Evolutionary conservation across 2,113 vertebrate species (phyloP), one percentile per base, ranked within the genome.

Genomic region (Maylandia zebra): DNA sequence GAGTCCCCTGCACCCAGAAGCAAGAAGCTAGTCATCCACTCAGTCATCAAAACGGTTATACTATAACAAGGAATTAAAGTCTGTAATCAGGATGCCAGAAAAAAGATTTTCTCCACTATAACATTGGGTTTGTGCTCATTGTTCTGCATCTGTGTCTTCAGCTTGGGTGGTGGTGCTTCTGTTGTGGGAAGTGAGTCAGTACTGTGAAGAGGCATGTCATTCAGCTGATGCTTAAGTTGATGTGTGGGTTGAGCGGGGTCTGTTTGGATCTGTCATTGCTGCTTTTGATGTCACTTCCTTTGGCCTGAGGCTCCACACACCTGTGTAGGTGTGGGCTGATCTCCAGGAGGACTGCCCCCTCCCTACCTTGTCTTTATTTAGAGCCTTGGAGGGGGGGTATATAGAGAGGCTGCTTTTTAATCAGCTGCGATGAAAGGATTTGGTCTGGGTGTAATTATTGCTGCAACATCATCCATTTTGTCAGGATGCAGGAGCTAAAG

Each of bases 281-380:
- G 83, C 80, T 85, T 96, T 96, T 96, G 84, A 96, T 95, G 93
- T 93, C 91, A 94, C 94, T 95, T 95, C 95, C 95, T 94, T 83
- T 84, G 74, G 90, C 95, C 92, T 45, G 81, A 82, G 90, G 93
- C 89, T 74, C 19, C 74, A 19, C 89, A 92, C 96, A 96, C 96
- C 96, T 96, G 95, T 57, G 86, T 95, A 96, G 96, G 92, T 96
- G 96, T 92, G 82, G 81, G 82, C 79, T 82, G 82, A 61, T 83
- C 88, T 79, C 80, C 69, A 38, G 81, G 59, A 92, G 89, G 30
- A 89, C 7, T 66, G 56, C 55, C 66, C 61, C 78, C 59, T 45
- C 55, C 81, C 64, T 55, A 27, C 53, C 10, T 24, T 17, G 12
- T n/a, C 13, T 45, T 22, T 76, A 55, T 82, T n/a, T 71, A 85